Evolutionary conservation across 92 coral and sea anemone genomes (phyloP), one percentile per base, ranked within the genome.

Genomic region (Heteractis magnifica): DNA sequence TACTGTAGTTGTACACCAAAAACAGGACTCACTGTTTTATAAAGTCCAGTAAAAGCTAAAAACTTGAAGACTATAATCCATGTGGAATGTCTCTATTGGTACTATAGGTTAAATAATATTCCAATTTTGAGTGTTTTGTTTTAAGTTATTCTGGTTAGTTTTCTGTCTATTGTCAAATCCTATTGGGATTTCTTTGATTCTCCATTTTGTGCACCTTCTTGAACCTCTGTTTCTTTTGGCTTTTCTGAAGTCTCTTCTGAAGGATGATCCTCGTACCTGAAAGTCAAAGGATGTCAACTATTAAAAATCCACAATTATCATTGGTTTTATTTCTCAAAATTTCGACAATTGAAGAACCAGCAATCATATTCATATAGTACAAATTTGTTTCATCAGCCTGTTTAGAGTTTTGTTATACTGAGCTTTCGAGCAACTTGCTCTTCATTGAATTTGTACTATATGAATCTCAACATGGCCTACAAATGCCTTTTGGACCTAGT

Each of bases 241-340:
- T 85, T 85, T 60, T 82, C 89, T 78, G 75, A 77, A 1, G 18
- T 49, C 44, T 88, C 91, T 81, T 90, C 88, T 59, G 92, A 93
- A 5, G 97, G 92, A 65, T 93, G 94, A 55, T 93, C 97, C 72
- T 93, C 93, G 44, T 93, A 93, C 75, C 97, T 93, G 74, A 34
- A 72, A 21, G 14, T 56, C 52, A 34, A 62, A 15, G 70, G 14
- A 51, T 52, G 14, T 6, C 55, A 68, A 48, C 44, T 6, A 44
- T 44, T 34, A 34, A 34, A 34, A 34, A 34, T 0, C 44, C 44
- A 34, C 44, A 34, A 34, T 34, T 2, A 34, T 34, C 44, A 34
- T 34, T 34, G 2, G 44, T 34, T 34, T 34, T 34, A 34, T 34
- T 34, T 34, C 44, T 34, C 44, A 34, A 34, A 34, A 34, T 34